A percentile compares a stretch with the other conserved stretches of the same genome.
Evolutionary conservation across 1,140 invertebrate species (phyloP).

Genomic region (Helicoverpa zea): DNA sequence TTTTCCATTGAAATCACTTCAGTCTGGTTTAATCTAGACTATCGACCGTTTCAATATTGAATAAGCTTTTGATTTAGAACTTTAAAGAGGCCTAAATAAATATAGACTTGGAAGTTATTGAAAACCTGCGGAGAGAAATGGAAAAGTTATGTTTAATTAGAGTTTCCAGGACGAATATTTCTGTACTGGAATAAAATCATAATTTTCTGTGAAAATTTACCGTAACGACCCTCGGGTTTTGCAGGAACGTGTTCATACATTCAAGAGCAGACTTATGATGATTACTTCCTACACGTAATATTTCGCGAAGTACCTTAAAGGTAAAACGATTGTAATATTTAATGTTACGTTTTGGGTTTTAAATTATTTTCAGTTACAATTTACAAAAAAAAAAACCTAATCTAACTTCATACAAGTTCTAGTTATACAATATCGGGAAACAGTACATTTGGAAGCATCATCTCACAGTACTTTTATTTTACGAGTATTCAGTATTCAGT

Average conservation of each 20-base stretch:
- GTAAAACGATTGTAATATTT: too few relatives aligned
- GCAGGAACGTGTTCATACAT: neutral
- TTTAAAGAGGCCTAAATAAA: neutral
- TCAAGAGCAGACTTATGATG: conserved; percentile 1
- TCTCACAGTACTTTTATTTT: too few relatives aligned
- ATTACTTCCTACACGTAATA: conserved; percentile 17
- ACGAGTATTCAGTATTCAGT: too few relatives aligned
- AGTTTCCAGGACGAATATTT: neutral
- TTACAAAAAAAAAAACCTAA: too few relatives aligned
- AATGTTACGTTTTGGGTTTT: too few relatives aligned
- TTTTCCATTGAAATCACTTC: neutral
- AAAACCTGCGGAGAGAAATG: neutral
- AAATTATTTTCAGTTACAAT: neutral
- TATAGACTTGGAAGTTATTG: conserved; percentile 1
- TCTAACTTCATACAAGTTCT: too few relatives aligned
- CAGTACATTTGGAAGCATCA: too few relatives aligned
- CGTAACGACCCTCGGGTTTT: neutral
- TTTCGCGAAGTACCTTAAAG: neutral
- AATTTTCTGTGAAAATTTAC: too few relatives aligned
- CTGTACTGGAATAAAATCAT: neutral
- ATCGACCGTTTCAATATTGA: conserved; percentile 13
- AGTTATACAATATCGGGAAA: too few relatives aligned
- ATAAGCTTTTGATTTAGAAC: neutral
- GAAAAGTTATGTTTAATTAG: neutral
- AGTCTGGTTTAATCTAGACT: conserved; percentile 16